These are phyloP conservation scores for Didymodactylos carnosus DNA, from an alignment of 2,888 invertebrate species.

Conservation along the genomic window DNA sequence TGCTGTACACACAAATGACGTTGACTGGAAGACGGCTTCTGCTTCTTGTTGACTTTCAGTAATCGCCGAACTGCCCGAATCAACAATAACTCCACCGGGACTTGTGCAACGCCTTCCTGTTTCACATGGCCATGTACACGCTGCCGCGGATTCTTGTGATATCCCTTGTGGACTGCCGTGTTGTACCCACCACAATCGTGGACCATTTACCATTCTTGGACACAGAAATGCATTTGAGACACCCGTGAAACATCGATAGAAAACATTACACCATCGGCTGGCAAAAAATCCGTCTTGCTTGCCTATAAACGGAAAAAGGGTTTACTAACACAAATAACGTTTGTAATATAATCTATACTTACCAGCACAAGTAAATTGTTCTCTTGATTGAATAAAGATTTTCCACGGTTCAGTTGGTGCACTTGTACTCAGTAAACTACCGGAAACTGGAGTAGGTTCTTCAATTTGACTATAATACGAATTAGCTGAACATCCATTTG, in stretches of 20 bases:
- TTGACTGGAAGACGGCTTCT: conserved; percentile 5
- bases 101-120: conserved; percentile 6
- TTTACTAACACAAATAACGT: too few species aligned
- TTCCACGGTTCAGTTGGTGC: conserved; percentile 12
- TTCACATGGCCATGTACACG: conserved; percentile 13
- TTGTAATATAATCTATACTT: background rate
- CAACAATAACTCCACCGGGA: conserved; percentile 7
- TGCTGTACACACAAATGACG: background rate
- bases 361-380: conserved; percentile 10
- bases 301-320: too few species aligned
- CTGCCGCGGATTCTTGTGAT: conserved; percentile 5
- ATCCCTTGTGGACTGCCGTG: conserved; percentile 9
- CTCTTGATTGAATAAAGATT: conserved; percentile 7
- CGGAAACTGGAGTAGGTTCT: background rate
- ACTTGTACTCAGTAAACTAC: background rate
- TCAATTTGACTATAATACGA: background rate
- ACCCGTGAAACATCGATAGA: conserved; percentile 7
- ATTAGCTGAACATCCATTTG: conserved; percentile 1
- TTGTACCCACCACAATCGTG: conserved; percentile 11
- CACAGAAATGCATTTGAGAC: conserved; percentile 7
- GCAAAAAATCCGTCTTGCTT: conserved; percentile 13
- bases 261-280: conserved; percentile 14
- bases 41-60: conserved; percentile 11
- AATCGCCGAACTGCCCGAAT: background rate
- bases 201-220: conserved; percentile 6